Evolutionary conservation across 2,888 invertebrate species (phyloP).

Genomic region (Pandemis cinnamomeana): DNA sequence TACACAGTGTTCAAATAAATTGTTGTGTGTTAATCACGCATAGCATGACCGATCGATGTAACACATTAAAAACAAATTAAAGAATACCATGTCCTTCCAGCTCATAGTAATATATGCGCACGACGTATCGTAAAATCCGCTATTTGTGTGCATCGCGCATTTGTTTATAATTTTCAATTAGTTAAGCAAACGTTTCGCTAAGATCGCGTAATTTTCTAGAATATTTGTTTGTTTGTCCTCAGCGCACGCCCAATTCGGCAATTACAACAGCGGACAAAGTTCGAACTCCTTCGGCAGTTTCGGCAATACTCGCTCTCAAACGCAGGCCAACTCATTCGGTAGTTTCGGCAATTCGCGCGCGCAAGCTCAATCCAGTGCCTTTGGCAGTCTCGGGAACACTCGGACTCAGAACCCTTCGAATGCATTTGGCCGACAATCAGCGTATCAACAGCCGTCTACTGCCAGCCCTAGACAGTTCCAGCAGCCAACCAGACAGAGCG

Average conservation of each 20-base stretch:
- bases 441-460: constrained; percentile 49
- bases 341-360: constrained; percentile 24
- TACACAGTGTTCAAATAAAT: background rate
- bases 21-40: background rate
- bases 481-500: constrained; percentile 42
- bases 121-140: background rate
- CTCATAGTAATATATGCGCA: background rate
- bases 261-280: constrained; percentile 43
- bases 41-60: background rate
- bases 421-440: constrained; percentile 47
- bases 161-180: background rate
- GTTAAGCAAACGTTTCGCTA: background rate
- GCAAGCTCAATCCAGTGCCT: constrained; percentile 17
- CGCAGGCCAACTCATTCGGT: constrained; percentile 23
- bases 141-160: background rate
- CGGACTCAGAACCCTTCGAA: constrained; percentile 43
- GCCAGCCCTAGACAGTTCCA: constrained; percentile 42
- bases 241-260: constrained; percentile 63
- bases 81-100: background rate
- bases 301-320: constrained; percentile 25
- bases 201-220: background rate
- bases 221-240: constrained; percentile 34
- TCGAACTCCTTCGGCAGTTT: constrained; percentile 41
- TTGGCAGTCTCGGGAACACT: constrained; percentile 18
- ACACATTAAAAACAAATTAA: background rate